Conservation (phyloP, 2,888 invertebrate species). For the Xylophagus ater region DNA sequence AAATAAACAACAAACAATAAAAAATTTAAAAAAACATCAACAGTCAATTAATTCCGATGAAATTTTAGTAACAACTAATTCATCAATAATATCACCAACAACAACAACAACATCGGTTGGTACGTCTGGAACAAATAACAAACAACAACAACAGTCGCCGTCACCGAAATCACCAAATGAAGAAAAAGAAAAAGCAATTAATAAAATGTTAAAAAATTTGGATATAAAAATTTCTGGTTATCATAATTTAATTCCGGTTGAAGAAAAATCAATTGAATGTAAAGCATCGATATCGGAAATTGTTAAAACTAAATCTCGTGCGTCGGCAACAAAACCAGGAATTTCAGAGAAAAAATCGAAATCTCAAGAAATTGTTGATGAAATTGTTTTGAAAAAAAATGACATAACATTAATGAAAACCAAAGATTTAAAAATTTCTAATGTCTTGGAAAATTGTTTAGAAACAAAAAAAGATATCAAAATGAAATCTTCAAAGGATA, state of each 20-base stretch:
- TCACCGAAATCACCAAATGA: slow-evolving; percentile 19
- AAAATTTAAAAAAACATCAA: no score
- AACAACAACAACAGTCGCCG: background rate
- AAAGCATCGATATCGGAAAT: slow-evolving; percentile 40
- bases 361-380: background rate
- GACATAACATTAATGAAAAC: background rate
- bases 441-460: slow-evolving; percentile 2
- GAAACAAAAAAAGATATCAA: slow-evolving; percentile 1
- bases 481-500: background rate
- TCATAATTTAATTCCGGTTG: slow-evolving; percentile 32
- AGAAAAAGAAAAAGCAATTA: slow-evolving; percentile 35
- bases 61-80: no score
- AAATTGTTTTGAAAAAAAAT: background rate
- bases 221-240: slow-evolving; percentile 38
- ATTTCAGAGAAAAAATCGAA: background rate
- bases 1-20: slow-evolving; percentile 1
- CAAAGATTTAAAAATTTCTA: slow-evolving; percentile 4
- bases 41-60: no score
- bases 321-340: slow-evolving; percentile 32
- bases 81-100: slow-evolving; percentile 1
- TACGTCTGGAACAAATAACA: background rate
- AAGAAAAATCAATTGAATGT: slow-evolving; percentile 31
- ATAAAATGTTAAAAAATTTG: slow-evolving; percentile 37
- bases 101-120: background rate
- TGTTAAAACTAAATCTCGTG: slow-evolving; percentile 38